A percentile compares a stretch with the other conserved stretches of the same genome.
Evolutionary conservation across 2,888 invertebrate genomes (phyloP).

Genomic region (Rhynchonema sp.): DNA sequence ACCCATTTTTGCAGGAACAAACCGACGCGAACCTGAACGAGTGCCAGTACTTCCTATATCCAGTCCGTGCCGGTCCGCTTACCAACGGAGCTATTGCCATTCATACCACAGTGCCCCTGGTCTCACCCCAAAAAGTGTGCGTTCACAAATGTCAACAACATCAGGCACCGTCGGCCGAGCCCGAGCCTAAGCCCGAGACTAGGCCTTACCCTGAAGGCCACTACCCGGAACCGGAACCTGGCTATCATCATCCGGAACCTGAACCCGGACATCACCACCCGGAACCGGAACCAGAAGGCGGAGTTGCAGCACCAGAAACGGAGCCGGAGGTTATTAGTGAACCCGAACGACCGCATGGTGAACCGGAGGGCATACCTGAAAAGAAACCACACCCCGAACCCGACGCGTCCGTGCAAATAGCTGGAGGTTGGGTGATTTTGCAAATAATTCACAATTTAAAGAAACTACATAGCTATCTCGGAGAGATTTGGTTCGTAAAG

Average conservation of each 20-base stretch:
- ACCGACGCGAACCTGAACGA: constrained; percentile 1
- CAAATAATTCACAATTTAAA: not conserved
- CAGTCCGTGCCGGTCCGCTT: constrained; percentile 18
- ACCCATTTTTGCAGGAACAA: too few species aligned
- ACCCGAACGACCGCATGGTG: not conserved
- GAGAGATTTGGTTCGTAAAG: too few species aligned
- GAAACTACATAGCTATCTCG: too few species aligned
- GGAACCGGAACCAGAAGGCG: not conserved
- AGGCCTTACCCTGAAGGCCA: not conserved
- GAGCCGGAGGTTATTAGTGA: not conserved
- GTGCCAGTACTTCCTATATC: constrained; percentile 17
- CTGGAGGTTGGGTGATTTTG: not conserved
- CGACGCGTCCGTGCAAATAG: not conserved
- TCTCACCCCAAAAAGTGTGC: constrained; percentile 1
- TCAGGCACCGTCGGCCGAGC: not conserved
- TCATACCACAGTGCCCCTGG: not conserved
- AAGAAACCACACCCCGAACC: not conserved
- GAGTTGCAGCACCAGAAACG: not conserved
- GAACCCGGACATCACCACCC: too few species aligned
- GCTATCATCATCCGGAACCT: not conserved
- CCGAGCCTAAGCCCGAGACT: not conserved
- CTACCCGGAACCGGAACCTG: not conserved
- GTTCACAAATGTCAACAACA: not conserved
- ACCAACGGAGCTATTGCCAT: not conserved
- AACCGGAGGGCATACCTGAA: not conserved